Base-by-base conservation (phyloP, 2,113 vertebrate genomes). In the Callionymus lyra region DNA sequence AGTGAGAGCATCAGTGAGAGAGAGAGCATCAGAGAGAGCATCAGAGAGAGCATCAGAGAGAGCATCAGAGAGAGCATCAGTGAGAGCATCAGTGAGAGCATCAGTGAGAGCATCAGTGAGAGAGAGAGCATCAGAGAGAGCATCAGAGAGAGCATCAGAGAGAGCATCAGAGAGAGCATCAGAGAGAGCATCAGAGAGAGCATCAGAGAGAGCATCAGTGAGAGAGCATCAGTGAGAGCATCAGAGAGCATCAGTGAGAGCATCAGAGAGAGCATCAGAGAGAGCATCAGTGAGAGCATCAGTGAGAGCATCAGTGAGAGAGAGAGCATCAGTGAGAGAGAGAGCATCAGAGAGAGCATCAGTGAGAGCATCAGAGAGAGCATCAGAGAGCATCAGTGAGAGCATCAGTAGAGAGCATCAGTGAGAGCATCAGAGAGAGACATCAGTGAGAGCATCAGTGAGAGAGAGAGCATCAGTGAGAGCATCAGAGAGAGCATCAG, bases 131-230 rank as follows among this genome's bases (percentile, higher is more conserved):
- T 47, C 2, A 46, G 13, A 40, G 9, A 12, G 2, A 16, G 12
- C 16, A 19, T 27, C 6, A 33, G n/a, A n/a, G n/a, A n/a, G n/a
- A n/a, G n/a, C n/a, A n/a, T n/a, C n/a, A n/a, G n/a, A n/a, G n/a
- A n/a, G n/a, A n/a, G n/a, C n/a, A n/a, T n/a, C n/a, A 31, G 9
- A 56, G n/a, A 69, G 31, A 37, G 44, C 31, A 10, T 47, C 2
- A 46, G 13, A 40, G 9, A 12, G 2, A 16, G 12, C 16, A 19
- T 27, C 6, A 31, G 9, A 56, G n/a, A 69, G 31, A 37, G 44
- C 31, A 10, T 47, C 2, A 46, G 13, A 40, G 9, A 12, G 2
- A 16, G 12, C 16, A 19, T 27, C 6, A n/a, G 41, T 31, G 9
- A 56, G n/a, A 69, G 31, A 37, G 44, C 31, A 10, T 47, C 2